These are phyloP conservation scores for Ciconia boyciana DNA, from an alignment of 2,113 vertebrate genomes.

Conservation along the genomic window DNA sequence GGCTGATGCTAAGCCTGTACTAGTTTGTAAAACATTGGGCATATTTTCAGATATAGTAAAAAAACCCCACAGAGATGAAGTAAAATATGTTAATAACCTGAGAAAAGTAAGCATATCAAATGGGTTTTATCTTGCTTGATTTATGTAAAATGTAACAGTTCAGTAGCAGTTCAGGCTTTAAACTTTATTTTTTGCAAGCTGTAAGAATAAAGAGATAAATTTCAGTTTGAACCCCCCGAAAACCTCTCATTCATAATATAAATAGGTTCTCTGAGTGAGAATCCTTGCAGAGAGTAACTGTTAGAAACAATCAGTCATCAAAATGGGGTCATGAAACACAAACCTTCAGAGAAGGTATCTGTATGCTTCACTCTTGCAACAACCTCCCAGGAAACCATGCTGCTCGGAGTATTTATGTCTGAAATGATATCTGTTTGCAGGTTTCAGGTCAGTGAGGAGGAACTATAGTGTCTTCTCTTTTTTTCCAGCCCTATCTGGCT, in stretches of 20 bases:
- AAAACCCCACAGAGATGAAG: not conserved
- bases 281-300: not conserved
- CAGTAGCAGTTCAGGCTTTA: not conserved
- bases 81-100: not conserved
- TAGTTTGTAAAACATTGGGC: not conserved
- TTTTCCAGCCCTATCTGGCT: not conserved
- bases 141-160: not conserved
- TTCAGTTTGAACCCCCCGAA: not conserved
- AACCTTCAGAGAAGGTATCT: not conserved
- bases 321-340: not conserved
- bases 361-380: not conserved
- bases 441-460: slow-evolving; percentile 20
- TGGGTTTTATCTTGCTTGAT: not conserved
- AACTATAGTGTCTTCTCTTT: not conserved
- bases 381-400: not conserved
- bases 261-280: not conserved
- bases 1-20: not conserved
- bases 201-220: not conserved
- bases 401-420: not conserved
- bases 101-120: not conserved
- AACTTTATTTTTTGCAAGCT: not conserved
- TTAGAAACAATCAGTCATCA: not conserved
- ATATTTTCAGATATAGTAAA: not conserved
- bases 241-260: not conserved
- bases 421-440: slow-evolving; percentile 5